Conservation (phyloP, 2,888 invertebrate species). For the Apamea epomidion region DNA sequence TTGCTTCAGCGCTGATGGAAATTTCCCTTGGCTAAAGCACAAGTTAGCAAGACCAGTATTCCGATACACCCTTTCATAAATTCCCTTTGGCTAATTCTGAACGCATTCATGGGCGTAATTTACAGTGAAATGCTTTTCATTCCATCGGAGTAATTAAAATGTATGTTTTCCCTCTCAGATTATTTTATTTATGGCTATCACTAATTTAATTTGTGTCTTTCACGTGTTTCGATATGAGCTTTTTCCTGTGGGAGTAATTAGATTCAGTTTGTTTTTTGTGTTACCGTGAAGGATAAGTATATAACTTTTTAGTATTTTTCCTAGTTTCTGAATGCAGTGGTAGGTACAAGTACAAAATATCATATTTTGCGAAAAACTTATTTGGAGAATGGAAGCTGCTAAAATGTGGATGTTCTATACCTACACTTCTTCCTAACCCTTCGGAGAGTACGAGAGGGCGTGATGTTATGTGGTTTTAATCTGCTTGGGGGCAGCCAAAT, state of each 20-base stretch:
- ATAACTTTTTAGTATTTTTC: not conserved
- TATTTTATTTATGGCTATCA: constrained; percentile 43
- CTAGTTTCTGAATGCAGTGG: not conserved
- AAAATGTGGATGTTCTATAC: not conserved
- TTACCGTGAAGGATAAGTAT: not conserved
- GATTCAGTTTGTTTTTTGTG: not conserved
- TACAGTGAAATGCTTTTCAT: constrained; percentile 54
- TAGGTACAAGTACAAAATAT: not conserved
- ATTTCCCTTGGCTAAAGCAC: too few species aligned
- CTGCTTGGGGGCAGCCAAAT: not conserved
- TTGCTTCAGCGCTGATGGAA: too few species aligned
- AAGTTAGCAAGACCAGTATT: constrained; percentile 8
- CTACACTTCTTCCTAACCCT: not conserved
- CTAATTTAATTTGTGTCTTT: constrained; percentile 26
- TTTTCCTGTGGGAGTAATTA: not conserved
- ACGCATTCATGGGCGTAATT: constrained; percentile 52
- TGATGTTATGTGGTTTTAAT: not conserved
- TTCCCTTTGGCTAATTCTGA: constrained; percentile 46
- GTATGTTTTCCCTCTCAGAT: constrained; percentile 31
- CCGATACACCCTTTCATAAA: constrained; percentile 55
- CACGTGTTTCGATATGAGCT: constrained; percentile 1
- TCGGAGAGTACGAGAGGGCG: not conserved
- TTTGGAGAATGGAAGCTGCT: not conserved
- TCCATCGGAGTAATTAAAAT: constrained; percentile 53
- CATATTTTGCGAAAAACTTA: not conserved